Evolutionary conservation across 2,797 vertebrate species (phyloP).

Genomic region (Heliangelus exortis): DNA sequence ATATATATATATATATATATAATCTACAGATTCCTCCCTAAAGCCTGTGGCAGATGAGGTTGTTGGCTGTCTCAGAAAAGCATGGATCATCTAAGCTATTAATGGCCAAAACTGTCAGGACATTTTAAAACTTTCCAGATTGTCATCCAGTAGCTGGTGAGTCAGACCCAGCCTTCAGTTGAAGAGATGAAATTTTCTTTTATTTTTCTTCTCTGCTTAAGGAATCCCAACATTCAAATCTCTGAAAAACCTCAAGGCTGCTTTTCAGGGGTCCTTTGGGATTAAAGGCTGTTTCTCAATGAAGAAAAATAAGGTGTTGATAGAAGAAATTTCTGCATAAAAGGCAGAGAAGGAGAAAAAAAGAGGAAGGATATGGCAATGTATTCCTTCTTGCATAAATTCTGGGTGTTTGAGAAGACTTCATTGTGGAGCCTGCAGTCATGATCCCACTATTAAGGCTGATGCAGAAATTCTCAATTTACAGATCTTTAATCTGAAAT

Average conservation of each 20-base stretch:
- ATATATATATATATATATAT: background rate
- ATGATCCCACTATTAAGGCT: background rate
- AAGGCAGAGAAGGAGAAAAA: background rate
- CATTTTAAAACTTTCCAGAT: slow-evolving; percentile 55
- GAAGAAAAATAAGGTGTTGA: slow-evolving; percentile 7
- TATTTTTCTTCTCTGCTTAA: background rate
- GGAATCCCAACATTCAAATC: background rate
- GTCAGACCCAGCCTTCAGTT: slow-evolving; percentile 16
- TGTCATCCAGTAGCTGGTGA: slow-evolving; percentile 49
- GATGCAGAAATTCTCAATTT: background rate
- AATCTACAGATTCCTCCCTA: background rate
- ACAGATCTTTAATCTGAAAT: background rate
- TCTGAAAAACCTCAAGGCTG: background rate
- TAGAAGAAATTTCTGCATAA: background rate
- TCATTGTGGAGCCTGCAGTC: background rate
- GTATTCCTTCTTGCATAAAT: background rate
- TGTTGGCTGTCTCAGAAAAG: background rate
- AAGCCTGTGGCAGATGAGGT: background rate
- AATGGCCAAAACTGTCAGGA: background rate
- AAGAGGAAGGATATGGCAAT: background rate
- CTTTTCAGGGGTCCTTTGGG: background rate
- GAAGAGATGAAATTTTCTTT: slow-evolving; percentile 4
- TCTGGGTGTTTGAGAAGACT: background rate
- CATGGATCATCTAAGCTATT: background rate
- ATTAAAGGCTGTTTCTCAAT: background rate